A percentile compares a stretch with the other conserved stretches of the same genome.
phyloP scores from a whole-genome alignment of 1,140 invertebrate genomes.

The Trichoplusia ni region DNA sequence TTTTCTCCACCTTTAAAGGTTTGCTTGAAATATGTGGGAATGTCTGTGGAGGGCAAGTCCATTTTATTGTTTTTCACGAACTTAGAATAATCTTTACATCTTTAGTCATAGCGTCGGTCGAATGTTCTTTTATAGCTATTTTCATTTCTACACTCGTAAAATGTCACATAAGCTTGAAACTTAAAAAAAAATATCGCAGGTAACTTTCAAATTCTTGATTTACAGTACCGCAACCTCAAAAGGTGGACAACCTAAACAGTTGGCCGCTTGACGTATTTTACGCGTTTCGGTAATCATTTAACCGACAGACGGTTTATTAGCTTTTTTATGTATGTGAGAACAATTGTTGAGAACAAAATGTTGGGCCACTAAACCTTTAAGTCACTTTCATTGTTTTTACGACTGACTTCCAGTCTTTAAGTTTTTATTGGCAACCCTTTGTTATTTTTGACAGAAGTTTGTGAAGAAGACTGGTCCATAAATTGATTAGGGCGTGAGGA shows the following conservation, averaged over 20 bases:
- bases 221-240: neutral
- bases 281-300: constrained; percentile 28
- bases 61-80: too few species aligned
- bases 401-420: constrained; percentile 53
- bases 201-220: constrained; percentile 8
- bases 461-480: neutral
- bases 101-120: too few species aligned
- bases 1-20: too few species aligned
- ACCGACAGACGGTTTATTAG: constrained; percentile 48
- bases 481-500: too few species aligned
- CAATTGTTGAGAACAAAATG: constrained; percentile 60
- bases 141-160: too few species aligned
- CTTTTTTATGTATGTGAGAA: constrained; percentile 62
- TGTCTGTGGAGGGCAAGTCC: too few species aligned
- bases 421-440: constrained; percentile 54
- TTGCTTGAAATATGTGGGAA: too few species aligned
- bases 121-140: too few species aligned
- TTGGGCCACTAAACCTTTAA: constrained; percentile 41
- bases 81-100: too few species aligned
- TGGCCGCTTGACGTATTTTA: neutral
- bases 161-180: too few species aligned
- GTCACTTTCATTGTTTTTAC: constrained; percentile 54
- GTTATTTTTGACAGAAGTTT: constrained; percentile 10
- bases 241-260: neutral
- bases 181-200: neutral